Conservation (phyloP, 2,113 vertebrate species). For the Tympanuchus pallidicinctus region DNA sequence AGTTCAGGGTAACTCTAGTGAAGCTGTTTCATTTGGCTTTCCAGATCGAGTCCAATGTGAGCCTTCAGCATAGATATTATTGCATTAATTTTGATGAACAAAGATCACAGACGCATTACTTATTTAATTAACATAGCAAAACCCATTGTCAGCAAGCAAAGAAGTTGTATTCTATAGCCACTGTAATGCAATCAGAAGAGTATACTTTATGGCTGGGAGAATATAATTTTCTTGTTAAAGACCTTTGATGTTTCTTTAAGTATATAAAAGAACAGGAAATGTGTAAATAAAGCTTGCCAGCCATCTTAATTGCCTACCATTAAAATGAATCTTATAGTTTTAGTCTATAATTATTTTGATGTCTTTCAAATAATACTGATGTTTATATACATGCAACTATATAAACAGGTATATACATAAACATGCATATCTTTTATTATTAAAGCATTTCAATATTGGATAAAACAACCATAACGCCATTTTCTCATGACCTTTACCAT, state of each 20-base stretch:
- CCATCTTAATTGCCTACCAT: background rate
- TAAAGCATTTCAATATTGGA: background rate
- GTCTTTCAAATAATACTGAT: background rate
- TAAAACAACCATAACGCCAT: background rate
- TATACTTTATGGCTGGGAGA: conserved; percentile 31
- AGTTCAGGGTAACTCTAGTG: background rate
- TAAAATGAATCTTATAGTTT: background rate
- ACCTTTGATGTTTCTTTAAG: conserved; percentile 52
- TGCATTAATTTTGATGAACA: conserved; percentile 67
- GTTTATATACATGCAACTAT: background rate
- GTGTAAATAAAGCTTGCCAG: conserved; percentile 40
- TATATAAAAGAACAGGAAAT: conserved; percentile 14
- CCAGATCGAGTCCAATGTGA: conserved; percentile 1
- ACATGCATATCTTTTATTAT: background rate
- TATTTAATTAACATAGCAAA: conserved; percentile 65
- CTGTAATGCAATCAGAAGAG: conserved; percentile 50
- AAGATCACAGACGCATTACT: conserved; percentile 51
- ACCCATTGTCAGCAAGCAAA: conserved; percentile 29
- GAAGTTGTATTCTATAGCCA: background rate
- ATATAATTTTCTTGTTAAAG: conserved; percentile 57
- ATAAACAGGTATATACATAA: background rate
- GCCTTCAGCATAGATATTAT: conserved; percentile 24
- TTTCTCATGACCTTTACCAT: background rate
- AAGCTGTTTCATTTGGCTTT: background rate
- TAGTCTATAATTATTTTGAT: background rate